phyloP scores from a whole-genome alignment of 2,113 vertebrate genomes.

The Macrotus californicus region DNA sequence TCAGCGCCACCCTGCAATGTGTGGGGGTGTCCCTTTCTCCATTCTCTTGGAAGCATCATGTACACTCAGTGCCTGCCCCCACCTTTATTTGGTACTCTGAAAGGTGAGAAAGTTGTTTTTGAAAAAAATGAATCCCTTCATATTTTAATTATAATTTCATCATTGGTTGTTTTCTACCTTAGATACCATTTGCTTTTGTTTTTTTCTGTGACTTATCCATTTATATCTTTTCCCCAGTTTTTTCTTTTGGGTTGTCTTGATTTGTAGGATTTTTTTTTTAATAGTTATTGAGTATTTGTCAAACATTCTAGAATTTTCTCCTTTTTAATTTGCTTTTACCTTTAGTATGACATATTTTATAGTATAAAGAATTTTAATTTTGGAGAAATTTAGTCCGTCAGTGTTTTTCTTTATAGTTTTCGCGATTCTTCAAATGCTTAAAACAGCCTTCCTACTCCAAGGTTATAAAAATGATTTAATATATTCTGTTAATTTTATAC shows the following conservation, averaged over 20 bases:
- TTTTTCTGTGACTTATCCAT: not conserved
- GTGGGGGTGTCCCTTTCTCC: not conserved
- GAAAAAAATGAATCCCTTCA: not conserved
- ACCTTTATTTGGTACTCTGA: not conserved
- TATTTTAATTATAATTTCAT: not conserved
- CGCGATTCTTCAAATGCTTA: not conserved
- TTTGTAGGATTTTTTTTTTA: not conserved
- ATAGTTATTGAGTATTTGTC: not conserved
- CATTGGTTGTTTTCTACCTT: not conserved
- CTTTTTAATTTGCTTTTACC: not conserved
- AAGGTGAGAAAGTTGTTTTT: not conserved
- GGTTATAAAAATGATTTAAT: not conserved
- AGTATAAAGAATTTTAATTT: not conserved
- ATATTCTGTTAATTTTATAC: not conserved
- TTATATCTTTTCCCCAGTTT: not conserved
- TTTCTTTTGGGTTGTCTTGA: not conserved
- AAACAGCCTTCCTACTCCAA: not conserved
- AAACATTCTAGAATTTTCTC: not conserved
- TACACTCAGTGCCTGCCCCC: fast-evolving
- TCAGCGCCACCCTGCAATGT: not conserved
- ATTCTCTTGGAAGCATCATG: not conserved
- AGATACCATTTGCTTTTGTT: not conserved
- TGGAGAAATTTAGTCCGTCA: not conserved
- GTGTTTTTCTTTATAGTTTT: not conserved
- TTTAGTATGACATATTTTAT: not conserved